A percentile compares a stretch with the other conserved stretches of the same genome.
Evolutionary conservation across 2,888 invertebrate genomes (phyloP).

Genomic region (Cryptocephalus primarius): DNA sequence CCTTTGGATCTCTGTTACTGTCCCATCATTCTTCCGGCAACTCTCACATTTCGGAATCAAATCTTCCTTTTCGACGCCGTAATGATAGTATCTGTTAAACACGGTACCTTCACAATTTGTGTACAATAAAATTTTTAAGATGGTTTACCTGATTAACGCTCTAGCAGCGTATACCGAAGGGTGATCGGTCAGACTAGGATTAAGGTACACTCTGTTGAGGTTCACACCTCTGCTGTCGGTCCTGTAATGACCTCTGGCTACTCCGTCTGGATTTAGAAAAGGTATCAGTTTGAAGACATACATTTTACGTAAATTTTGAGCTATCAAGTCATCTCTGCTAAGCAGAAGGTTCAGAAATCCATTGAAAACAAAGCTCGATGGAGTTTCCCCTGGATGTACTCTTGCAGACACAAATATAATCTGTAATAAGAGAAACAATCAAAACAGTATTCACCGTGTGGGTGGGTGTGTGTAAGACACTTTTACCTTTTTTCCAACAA

Average conservation of each 20-base stretch:
- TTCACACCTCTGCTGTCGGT: conserved; percentile 83
- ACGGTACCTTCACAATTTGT: neutral
- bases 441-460: neutral
- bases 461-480: neutral
- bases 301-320: conserved; percentile 56
- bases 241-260: conserved; percentile 72
- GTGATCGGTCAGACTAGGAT: conserved; percentile 62
- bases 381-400: conserved; percentile 89
- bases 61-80: conserved; percentile 52
- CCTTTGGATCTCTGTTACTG: conserved; percentile 10
- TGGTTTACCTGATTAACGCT: conserved; percentile 49
- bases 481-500: conserved; percentile 63
- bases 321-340: conserved; percentile 62
- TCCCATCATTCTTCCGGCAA: conserved; percentile 12
- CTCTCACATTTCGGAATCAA: conserved; percentile 21
- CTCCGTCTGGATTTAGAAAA: conserved; percentile 86
- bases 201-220: conserved; percentile 75
- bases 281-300: conserved; percentile 87
- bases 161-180: conserved; percentile 81
- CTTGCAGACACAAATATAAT: conserved; percentile 78
- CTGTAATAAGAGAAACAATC: conserved; percentile 34
- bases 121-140: neutral
- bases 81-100: conserved; percentile 53
- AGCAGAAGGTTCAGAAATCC: conserved; percentile 75
- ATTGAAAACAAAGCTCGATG: conserved; percentile 82